Evolutionary conservation across 1,140 invertebrate species (phyloP), one percentile per base, ranked within the genome.

Genomic region (Drosophila nebulosa): DNA sequence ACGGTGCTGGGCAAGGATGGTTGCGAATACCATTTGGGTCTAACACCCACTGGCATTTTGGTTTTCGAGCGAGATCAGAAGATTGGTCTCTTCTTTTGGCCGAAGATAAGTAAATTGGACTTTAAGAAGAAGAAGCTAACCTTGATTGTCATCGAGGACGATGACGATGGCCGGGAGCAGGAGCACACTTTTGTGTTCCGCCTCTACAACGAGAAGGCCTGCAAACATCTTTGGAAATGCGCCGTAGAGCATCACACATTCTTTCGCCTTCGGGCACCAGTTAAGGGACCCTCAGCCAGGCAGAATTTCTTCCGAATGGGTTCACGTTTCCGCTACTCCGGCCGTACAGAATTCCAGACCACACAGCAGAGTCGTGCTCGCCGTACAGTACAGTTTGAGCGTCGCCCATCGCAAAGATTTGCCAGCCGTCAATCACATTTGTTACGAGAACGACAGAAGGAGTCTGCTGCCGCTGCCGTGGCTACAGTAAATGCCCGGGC

Each of bases 141-240:
- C 0, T 92, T 99, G 46, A 96, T 98, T 57, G 98, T 99, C 5
- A 97, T 98, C 16, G 98, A 99, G 92, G 98, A 99, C 92, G 98
- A 99, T 90, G 98, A 99, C 83, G 96, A 97, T 90, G 97, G 97
- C 0, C 92, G 95, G 42, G 97, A 98, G 91, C 97, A 98, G 83
- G 97, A 98, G 89, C 97, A 98, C 86, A 98, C 97, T 0, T 98
- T 98, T 92, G 96, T 97, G 1, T 97, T 97, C 91, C 93, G 96
- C 53, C 92, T 99, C 58, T 95, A 96, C 39, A 99, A 98, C 91
- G 98, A 99, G 91, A 99, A 99, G 91, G 98, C 98, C 0, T 98
- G 98, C 91, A 99, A 99, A 92, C 98, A 99, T 92, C 92, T 99
- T 66, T 99, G 99, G 99, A 99, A 99, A 92, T 99, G 98, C 93